phyloP scores from a whole-genome alignment of 2,888 invertebrate species.

The Ditylenchus weischeri region DNA sequence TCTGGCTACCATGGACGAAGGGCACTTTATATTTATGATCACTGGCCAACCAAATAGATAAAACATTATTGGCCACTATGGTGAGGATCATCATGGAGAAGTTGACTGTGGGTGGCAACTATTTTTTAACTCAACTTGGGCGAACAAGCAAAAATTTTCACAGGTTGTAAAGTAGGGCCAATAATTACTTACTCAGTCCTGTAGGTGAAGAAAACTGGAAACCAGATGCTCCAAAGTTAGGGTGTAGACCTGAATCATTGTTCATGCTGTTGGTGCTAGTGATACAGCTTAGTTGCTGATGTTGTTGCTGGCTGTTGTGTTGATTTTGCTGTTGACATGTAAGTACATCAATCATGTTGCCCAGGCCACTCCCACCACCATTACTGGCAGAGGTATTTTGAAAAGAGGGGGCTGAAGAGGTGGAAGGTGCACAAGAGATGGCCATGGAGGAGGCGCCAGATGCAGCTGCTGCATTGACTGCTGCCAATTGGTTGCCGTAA shows the following conservation, averaged over 20 bases:
- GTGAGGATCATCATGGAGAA: no score
- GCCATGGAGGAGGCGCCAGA: not conserved
- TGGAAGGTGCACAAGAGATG: not conserved
- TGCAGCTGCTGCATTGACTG: not conserved
- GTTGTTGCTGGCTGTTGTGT: not conserved
- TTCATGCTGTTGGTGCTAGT: not conserved
- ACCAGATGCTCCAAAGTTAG: not conserved
- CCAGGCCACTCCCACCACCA: no score
- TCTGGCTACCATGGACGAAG: no score
- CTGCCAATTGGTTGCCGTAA: conserved; percentile 12
- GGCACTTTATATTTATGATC: no score
- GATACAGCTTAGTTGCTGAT: not conserved
- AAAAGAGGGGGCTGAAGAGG: not conserved
- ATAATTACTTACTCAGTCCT: conserved; percentile 8
- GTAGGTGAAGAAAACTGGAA: conserved; percentile 11
- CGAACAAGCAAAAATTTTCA: not conserved
- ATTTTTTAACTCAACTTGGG: no score
- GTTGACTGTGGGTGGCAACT: no score
- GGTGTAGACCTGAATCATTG: no score
- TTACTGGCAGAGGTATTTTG: no score
- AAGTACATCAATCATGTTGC: conserved; percentile 8
- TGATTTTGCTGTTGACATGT: not conserved
- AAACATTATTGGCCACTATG: no score
- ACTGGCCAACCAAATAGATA: no score
- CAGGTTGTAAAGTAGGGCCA: not conserved